Conservation (phyloP, 2,888 invertebrate genomes). For the Andrena haemorrhoa region DNA sequence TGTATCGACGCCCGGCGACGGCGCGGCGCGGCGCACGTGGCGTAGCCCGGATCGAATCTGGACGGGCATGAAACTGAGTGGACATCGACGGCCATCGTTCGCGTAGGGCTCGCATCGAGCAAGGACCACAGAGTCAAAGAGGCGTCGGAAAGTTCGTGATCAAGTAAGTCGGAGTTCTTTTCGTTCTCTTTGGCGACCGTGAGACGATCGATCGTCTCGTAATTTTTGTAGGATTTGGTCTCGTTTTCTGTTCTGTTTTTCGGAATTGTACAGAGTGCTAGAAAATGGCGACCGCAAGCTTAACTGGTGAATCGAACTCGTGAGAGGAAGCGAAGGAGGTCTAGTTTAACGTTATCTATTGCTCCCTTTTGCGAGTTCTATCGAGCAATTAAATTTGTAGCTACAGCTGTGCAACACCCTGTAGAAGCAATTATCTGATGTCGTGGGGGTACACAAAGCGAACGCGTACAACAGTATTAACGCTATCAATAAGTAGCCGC, state of each 20-base stretch:
- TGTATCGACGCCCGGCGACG: constrained; percentile 51
- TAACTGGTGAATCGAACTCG: not conserved
- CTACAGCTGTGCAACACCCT: not conserved
- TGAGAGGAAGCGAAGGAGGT: not conserved
- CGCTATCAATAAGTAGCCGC: constrained; percentile 39
- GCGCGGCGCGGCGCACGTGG: constrained; percentile 45
- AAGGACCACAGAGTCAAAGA: too few relatives aligned
- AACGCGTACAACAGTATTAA: constrained; percentile 58
- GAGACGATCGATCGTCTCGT: not conserved
- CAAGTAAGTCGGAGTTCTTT: not conserved
- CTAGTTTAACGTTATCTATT: not conserved
- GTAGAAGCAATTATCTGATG: not conserved
- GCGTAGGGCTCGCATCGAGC: constrained; percentile 6
- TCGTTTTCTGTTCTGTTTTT: not conserved
- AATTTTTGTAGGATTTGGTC: not conserved
- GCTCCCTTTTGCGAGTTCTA: not conserved
- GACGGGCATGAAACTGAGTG: constrained; percentile 74
- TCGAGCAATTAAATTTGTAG: not conserved
- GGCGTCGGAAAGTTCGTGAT: not conserved
- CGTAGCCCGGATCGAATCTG: constrained; percentile 51
- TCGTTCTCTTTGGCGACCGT: not conserved
- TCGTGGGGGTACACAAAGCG: constrained; percentile 21
- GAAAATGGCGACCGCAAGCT: not conserved
- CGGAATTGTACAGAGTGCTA: not conserved
- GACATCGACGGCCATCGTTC: constrained; percentile 12